A percentile compares a stretch with the other conserved stretches of the same genome.
Evolutionary conservation across 2,888 invertebrate genomes (phyloP).

Genomic region (Chloromyia formosa): DNA sequence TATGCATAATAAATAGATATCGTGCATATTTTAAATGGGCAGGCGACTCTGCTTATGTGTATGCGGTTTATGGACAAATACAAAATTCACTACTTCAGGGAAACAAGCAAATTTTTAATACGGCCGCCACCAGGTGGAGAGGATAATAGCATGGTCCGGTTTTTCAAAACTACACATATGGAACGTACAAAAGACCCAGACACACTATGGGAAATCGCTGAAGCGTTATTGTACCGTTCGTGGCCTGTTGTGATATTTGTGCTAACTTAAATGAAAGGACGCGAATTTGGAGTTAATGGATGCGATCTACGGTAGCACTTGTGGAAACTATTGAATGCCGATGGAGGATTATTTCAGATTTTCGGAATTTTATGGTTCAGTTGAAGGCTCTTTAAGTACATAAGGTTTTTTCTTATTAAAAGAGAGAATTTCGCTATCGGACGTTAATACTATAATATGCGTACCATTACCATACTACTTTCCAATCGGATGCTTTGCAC

Average conservation of each 20-base stretch:
- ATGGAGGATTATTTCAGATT: too few relatives aligned
- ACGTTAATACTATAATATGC: too few relatives aligned
- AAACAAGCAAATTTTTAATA: conserved; percentile 37
- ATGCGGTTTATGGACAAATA: conserved; percentile 34
- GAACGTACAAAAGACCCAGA: neutral
- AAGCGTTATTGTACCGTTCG: conserved; percentile 11
- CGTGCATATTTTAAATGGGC: conserved; percentile 1
- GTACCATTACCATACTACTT: too few relatives aligned
- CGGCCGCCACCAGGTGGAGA: conserved; percentile 21
- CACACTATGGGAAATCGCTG: conserved; percentile 18
- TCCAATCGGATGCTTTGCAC: too few relatives aligned
- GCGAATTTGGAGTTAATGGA: neutral
- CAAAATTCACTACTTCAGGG: conserved; percentile 17
- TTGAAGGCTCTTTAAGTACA: too few relatives aligned
- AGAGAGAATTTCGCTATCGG: too few relatives aligned
- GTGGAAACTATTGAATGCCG: too few relatives aligned
- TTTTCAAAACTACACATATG: conserved; percentile 14
- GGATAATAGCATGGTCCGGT: conserved; percentile 10
- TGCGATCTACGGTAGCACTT: too few relatives aligned
- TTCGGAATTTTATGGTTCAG: too few relatives aligned
- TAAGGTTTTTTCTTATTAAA: too few relatives aligned
- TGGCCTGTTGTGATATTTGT: neutral
- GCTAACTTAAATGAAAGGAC: neutral
- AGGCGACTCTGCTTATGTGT: neutral
- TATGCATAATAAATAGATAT: conserved; percentile 19